phyloP scores from a whole-genome alignment of 1,140 invertebrate species.

The Lysiphlebus fabarum region DNA sequence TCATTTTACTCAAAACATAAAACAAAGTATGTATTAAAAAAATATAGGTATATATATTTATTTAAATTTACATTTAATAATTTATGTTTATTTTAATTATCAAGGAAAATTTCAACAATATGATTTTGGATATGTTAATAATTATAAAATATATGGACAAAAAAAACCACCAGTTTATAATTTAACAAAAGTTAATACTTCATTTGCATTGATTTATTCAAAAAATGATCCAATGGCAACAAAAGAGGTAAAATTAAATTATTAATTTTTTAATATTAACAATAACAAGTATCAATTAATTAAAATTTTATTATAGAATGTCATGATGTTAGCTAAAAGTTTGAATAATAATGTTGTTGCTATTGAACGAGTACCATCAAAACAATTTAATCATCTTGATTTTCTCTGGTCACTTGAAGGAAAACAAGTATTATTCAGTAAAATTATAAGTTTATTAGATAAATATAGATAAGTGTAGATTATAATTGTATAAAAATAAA shows the following conservation, averaged over 20 bases:
- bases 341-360: constrained; percentile 34
- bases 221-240: constrained; percentile 64
- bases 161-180: constrained; percentile 58
- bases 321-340: constrained; percentile 24
- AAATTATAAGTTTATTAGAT: constrained; percentile 28
- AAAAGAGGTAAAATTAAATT: constrained; percentile 22
- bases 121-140: constrained; percentile 54
- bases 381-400: constrained; percentile 46
- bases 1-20: constrained; percentile 47
- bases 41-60: background rate
- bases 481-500: no score
- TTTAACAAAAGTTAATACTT: constrained; percentile 59
- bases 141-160: constrained; percentile 55
- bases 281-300: no score
- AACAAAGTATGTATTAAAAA: constrained; percentile 28
- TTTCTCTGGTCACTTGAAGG: constrained; percentile 41
- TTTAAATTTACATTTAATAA: no score
- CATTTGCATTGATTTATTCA: constrained; percentile 64
- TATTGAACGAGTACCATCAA: constrained; percentile 31
- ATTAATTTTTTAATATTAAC: background rate
- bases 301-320: constrained; percentile 29
- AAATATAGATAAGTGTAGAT: constrained; percentile 13
- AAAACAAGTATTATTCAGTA: constrained; percentile 36
- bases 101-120: constrained; percentile 48
- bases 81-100: constrained; percentile 22